A percentile compares a stretch with the other conserved stretches of the same genome.
Evolutionary conservation across 2,797 vertebrate species (phyloP).

Genomic region (Mareca penelope): DNA sequence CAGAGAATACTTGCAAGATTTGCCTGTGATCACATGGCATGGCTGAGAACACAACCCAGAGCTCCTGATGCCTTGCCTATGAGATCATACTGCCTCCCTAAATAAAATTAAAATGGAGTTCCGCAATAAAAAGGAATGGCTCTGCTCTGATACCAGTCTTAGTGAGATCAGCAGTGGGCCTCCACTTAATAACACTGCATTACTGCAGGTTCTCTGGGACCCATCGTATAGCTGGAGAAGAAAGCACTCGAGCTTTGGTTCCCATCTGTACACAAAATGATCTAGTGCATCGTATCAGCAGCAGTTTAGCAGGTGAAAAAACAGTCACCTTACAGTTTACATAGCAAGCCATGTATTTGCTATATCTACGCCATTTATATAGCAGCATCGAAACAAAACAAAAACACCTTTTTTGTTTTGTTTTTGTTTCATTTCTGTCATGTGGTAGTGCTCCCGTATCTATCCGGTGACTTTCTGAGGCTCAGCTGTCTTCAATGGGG

Average conservation of each 20-base stretch:
- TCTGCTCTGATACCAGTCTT: slow-evolving; percentile 30
- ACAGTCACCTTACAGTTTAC: not conserved
- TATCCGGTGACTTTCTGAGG: not conserved
- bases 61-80: slow-evolving; percentile 55
- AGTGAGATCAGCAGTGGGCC: slow-evolving; percentile 23
- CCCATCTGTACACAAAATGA: not conserved
- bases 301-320: not conserved
- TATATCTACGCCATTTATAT: not conserved
- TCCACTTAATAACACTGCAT: not conserved
- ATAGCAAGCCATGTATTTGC: not conserved
- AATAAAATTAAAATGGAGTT: slow-evolving; percentile 54
- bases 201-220: not conserved
- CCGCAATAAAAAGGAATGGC: slow-evolving; percentile 23
- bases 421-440: not conserved
- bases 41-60: not conserved
- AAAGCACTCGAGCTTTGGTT: not conserved
- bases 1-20: not conserved
- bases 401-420: not conserved
- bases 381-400: not conserved
- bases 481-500: not conserved
- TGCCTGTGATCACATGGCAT: slow-evolving; percentile 30
- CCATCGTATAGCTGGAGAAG: not conserved
- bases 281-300: not conserved
- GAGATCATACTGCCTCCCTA: slow-evolving; percentile 53
- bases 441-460: not conserved